Evolutionary conservation across 37 sponge, comb jelly and placozoan species (phyloP), one percentile per base, ranked within the genome.

Genomic region (Sycon ciliatum): DNA sequence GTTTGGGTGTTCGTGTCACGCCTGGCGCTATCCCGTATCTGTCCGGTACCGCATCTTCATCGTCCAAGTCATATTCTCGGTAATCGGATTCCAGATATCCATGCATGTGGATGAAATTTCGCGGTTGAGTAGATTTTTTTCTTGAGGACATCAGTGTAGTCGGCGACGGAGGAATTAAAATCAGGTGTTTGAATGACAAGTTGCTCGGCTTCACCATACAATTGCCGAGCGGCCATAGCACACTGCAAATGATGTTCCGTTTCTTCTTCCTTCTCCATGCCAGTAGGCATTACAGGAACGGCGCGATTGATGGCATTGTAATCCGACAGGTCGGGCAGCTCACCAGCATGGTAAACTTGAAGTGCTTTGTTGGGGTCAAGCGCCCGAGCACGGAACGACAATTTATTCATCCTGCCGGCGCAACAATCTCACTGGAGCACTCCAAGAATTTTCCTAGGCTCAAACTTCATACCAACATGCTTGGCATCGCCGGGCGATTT

Each of bases 211-310:
- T 86, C 80, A 11, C 63, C 63, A 24, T 60, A 60, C 63, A 60
- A 11, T 18, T 60, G 63, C 63, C 16, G 27, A 9, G 87, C 81
- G 9, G 79, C 16, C 33, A 94, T 94, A 3, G 86, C 95, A 55
- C 79, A 73, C 73, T 86, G 87, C 39, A 94, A 69, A 73, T 94
- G 95, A 0, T 82, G 73, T 74, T 94, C 95, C 78, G 79, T 54
- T 76, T 97, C 99, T 66, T 97, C 99, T 66, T 97, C 99, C 69
- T 97, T 97, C 61, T 97, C 99, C 99, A 97, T 97, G 56, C 99
- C 99, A 32, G 99, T 97, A 46, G 99, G 99, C 93, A 97, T 92
- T 74, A 89, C 87, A 49, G 90, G 89, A 0, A 97, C 99, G 33
- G 87, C 70, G 38, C 99, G 66, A 75, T 86, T 92, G 77, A 92